Conservation (phyloP, 2,888 invertebrate genomes). For the Omphaloscelis lunosa region DNA sequence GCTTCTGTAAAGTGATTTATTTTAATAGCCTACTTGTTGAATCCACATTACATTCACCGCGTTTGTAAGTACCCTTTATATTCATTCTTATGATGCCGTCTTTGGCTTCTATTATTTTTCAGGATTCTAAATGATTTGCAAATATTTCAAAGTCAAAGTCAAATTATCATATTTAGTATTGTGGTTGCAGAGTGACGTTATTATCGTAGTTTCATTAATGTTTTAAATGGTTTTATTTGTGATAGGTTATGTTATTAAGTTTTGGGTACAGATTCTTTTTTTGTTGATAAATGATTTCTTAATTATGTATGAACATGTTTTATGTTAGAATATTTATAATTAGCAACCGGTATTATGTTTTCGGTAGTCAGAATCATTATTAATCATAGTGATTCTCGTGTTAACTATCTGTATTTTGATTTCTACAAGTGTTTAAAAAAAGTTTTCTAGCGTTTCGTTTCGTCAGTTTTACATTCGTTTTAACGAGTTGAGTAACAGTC, state of each 20-base stretch:
- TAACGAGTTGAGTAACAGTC: neutral
- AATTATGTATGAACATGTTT: neutral
- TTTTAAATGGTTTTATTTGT: neutral
- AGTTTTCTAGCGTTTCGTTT: neutral
- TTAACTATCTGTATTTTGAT: neutral
- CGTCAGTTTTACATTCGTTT: neutral
- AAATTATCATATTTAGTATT: neutral
- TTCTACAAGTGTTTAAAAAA: too few species aligned
- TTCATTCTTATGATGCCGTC: neutral
- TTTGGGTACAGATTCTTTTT: neutral
- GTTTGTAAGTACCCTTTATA: conserved; percentile 26
- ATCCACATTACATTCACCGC: neutral
- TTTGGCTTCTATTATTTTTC: neutral
- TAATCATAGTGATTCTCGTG: neutral
- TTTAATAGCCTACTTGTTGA: conserved; percentile 34
- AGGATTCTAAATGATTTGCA: neutral
- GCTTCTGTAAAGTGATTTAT: neutral
- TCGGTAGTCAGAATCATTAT: neutral
- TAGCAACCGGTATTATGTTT: neutral
- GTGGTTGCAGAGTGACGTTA: neutral
- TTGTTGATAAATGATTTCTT: neutral
- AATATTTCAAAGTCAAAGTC: too few species aligned
- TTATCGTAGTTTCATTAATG: neutral
- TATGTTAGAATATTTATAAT: neutral
- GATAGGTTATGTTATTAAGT: neutral